These are phyloP conservation scores for Panagrolaimus sp. DNA, from an alignment of 1,140 invertebrate species.

Conservation along the genomic window DNA sequence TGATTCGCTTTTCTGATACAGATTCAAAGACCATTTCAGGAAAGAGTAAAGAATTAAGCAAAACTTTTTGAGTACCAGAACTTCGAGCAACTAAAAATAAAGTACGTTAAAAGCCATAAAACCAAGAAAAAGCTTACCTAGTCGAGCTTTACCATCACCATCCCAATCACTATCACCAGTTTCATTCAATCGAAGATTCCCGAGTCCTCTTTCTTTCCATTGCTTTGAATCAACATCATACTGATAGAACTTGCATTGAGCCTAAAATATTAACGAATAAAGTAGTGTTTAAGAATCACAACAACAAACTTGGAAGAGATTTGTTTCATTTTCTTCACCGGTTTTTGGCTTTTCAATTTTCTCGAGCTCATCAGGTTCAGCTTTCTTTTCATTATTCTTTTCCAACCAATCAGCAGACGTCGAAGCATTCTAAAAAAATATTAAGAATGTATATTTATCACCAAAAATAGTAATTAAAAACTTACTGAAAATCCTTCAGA, in stretches of 20 bases:
- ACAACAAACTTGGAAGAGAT: conserved; percentile 38
- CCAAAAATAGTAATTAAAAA: no score
- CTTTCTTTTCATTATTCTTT: background rate
- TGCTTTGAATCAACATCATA: conserved; percentile 39
- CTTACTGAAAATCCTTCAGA: no score
- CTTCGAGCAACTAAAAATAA: conserved; percentile 33
- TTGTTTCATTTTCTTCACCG: conserved; percentile 40
- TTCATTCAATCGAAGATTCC: conserved; percentile 37
- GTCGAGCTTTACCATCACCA: conserved; percentile 26
- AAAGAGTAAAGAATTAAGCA: conserved; percentile 46
- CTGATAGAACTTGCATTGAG: conserved; percentile 40
- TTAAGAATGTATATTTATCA: no score
- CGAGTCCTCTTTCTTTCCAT: conserved; percentile 43
- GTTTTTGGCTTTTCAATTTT: conserved; percentile 21
- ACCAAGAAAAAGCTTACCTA: no score
- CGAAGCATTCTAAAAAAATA: background rate
- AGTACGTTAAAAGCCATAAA: no score
- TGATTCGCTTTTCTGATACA: conserved; percentile 42
- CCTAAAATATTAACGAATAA: conserved; percentile 27
- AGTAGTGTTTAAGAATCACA: background rate
- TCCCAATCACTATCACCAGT: conserved; percentile 21
- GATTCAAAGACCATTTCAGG: conserved; percentile 46
- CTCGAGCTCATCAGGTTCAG: background rate
- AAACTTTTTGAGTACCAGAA: conserved; percentile 44
- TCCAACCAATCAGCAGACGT: conserved; percentile 10